Evolutionary conservation across 2,888 invertebrate species (phyloP), one percentile per base, ranked within the genome.

Genomic region (Mythimna ferrago): DNA sequence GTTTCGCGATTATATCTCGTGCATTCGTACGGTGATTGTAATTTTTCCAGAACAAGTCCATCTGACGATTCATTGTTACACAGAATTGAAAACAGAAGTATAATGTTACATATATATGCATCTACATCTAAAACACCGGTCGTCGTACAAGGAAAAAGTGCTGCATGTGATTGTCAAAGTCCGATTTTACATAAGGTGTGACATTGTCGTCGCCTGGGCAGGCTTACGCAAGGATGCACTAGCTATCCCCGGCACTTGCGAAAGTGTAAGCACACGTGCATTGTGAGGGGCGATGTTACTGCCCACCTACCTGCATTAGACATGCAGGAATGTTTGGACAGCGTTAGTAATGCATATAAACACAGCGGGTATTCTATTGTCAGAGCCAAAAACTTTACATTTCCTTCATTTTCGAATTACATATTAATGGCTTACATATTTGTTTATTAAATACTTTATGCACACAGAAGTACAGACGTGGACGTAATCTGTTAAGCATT

Each of bases 171-270:
- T 56, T 60, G 51, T 78, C 58, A 44, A 71, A 67, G 54, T 71
- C 21, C n/a, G 32, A 44, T 63, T 72, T 83, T 93, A 93, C 90
- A 90, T 93, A 93, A 94, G 85, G 61, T 64, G 78, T 93, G 93
- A 92, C 93, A 93, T 93, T 93, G 94, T 85, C 84, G 84, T 53
- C 75, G 82, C 82, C 78, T 78, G 81, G 71, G 71, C 56, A 44
- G 62, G 58, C 85, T 95, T 94, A 89, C 94, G 94, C 91, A 94
- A 94, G 89, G 93, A 94, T 94, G 93, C 94, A 92, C 88, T 85
- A 81, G 65, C 82, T 79, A 82, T 81, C 66, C 67, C 83, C 81
- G 83, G 84, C 81, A 60, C 88, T 94, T 93, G 88, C 91, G 92
- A 93, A 92, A 95, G 83, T 83, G 75, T 73, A 74, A 78, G 82